These are phyloP conservation scores for Artemia sinica DNA, from an alignment of 2,888 invertebrate genomes.

Conservation along the genomic window DNA sequence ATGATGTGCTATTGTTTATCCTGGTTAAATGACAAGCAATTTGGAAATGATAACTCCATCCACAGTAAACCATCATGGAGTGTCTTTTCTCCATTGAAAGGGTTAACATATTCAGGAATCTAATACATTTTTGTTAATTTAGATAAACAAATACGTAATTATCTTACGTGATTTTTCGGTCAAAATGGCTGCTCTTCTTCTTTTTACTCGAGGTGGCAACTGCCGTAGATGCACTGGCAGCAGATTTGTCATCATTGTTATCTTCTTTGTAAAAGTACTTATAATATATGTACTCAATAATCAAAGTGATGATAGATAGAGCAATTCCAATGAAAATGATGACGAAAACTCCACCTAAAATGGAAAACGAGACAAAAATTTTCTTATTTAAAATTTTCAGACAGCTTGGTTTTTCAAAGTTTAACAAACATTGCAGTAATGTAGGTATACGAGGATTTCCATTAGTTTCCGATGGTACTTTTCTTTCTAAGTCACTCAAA, in stretches of 20 bases:
- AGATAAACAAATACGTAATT: too few species aligned
- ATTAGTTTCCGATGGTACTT: too few species aligned
- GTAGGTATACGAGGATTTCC: too few species aligned
- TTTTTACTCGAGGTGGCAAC: not conserved
- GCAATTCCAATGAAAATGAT: slow-evolving; percentile 91
- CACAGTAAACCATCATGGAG: too few species aligned
- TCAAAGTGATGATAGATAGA: slow-evolving; percentile 70
- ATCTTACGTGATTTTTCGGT: not conserved
- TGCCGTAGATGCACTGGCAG: not conserved
- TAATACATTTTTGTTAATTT: too few species aligned
- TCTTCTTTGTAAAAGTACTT: slow-evolving; percentile 32
- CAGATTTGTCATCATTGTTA: slow-evolving; percentile 14
- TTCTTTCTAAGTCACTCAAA: too few species aligned
- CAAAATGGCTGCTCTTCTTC: not conserved
- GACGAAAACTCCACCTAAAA: slow-evolving; percentile 66
- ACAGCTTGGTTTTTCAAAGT: not conserved
- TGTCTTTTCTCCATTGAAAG: too few species aligned
- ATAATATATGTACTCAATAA: slow-evolving; percentile 88
- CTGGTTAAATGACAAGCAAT: too few species aligned
- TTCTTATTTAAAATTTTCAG: not conserved
- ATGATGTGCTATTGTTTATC: too few species aligned
- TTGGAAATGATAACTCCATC: too few species aligned
- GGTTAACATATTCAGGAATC: too few species aligned
- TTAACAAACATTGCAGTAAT: not conserved
- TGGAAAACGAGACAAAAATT: not conserved